Evolutionary conservation across 2,888 invertebrate genomes (phyloP), one percentile per base, ranked within the genome.

Genomic region (Pherbina coryleti): DNA sequence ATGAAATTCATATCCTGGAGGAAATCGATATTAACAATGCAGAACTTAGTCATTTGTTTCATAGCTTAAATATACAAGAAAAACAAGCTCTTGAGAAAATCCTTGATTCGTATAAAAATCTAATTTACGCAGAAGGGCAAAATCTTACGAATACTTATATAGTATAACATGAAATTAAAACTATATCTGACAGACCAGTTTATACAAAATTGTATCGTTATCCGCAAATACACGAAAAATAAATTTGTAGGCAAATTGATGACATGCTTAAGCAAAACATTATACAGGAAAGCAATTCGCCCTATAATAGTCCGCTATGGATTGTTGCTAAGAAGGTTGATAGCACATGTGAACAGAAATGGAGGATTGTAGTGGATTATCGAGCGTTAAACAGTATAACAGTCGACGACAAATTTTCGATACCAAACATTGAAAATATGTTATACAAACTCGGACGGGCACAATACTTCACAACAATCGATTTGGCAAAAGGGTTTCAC

Each of bases 261-360:
- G 7, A 55, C 5, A 72, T 72, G 72, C 37, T 72, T 2, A 55
- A 53, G 31, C 53, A 25, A 53, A 31, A 31, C 7, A 71, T 71
- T 28, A 62, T 62, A 28, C 17, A 62, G 25, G 62, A 70, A 70
- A 77, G 64, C 57, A 64, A 72, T 72, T 77, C 64, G 4, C 55
- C 73, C 3, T 73, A 66, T 22, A 77, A 72, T 34, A 44, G 55
- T 9, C 76, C 76, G 8, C 5, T 76, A 3, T 76, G 62, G 71
- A 70, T 76, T 31, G 77, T 72, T 1, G 72, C 77, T 5, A 77
- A 77, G 28, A 77, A 77, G 34, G 19, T 34, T 1, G 76, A 77
- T 14, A 55, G 34, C 37, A 37, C 55, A 19, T 64, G 55, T 17
- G 53, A 28, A 19, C 17, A 77, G 28, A 71, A 66, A 34, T 72